Evolutionary conservation across 2,797 vertebrate genomes (phyloP), one percentile per base, ranked within the genome.

Genomic region (Ispidina lecontei): DNA sequence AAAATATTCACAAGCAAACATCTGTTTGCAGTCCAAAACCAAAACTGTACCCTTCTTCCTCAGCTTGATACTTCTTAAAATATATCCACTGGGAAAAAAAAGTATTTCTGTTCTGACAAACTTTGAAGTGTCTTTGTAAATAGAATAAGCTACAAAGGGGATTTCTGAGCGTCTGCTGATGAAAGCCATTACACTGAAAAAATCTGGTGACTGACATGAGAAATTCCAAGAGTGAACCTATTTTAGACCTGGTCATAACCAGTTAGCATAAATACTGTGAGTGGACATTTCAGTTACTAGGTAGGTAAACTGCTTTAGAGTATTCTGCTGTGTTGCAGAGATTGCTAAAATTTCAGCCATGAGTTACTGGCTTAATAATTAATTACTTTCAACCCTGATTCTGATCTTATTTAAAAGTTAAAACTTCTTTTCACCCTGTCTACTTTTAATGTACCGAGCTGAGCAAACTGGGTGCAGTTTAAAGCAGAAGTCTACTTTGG

Each of bases 391-490:
- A 76, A 20, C 39, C 28, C 68, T n/a, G 62, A 82, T 68, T 74
- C n/a, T 71, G 28, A 18, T 54, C 43, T 46, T 54, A 68, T 11
- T 11, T 81, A 29, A 74, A 79, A 47, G 35, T 63, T 90, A 58
- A 67, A 92, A 39, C 29, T 60, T 43, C 33, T 67, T 91, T 92
- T 93, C 73, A 33, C 35, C 46, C 64, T 39, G 79, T 35, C 28
- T 81, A 7, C 16, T 60, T 71, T n/a, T 44, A 64, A 63, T 79
- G 68, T 35, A 19, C 62, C 62, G 62, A 93, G 87, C 91, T 94
- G 94, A 93, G 90, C 74, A 83, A 68, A 94, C 63, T 17, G 58
- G 91, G 81, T 87, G 68, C 84, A 80, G 69, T 82, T 33, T 28
- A 82, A 90, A 82, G 89, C 80, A 77, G 22, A 23, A 56, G 31